Evolutionary conservation across 2,797 vertebrate genomes (phyloP), one percentile per base, ranked within the genome.

Genomic region (Trichosurus vulpecula): DNA sequence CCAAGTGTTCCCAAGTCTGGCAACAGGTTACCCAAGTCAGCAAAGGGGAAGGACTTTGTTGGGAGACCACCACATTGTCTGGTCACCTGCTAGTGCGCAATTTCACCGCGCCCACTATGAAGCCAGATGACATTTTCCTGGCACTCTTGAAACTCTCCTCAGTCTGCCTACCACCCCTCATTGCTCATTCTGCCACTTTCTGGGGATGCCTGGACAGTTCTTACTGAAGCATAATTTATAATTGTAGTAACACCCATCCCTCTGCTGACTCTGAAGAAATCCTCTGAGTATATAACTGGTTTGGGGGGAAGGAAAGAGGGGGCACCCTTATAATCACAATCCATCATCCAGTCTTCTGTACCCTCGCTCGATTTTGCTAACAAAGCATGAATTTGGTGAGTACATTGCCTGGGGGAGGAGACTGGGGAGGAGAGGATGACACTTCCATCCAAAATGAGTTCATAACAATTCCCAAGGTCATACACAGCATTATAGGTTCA

Each of bases 201-300:
- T 91, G 81, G 22, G n/a, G 90, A 96, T 96, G 93, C 91, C 94
- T 93, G 90, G 3, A 0, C 54, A 92, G 54, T 94, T 97, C 89
- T 96, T 96, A 92, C 95, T 94, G 93, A 93, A 31, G 91, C 66
- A 58, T 35, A 81, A 90, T 90, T 95, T 93, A 94, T 96, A 95
- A 94, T 56, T 97, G 93, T 22, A 96, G 95, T 92, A 96, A 94
- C 91, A 97, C 94, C 97, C 97, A 96, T 94, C 92, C 95, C 61
- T 97, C 97, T 97, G 97, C 98, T 98, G 97, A 98, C 94, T 97
- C 96, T 91, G 92, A 96, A 97, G 95, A 97, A 98, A 97, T 89
- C 2, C 29, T 89, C 94, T 93, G 94, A 96, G 81, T 95, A 92
- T 91, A 93, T 92, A 92, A 94, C 92, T 87, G 93, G 94, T 61